phyloP scores from a whole-genome alignment of 2,888 invertebrate genomes.

The Quadroppia sp. region DNA sequence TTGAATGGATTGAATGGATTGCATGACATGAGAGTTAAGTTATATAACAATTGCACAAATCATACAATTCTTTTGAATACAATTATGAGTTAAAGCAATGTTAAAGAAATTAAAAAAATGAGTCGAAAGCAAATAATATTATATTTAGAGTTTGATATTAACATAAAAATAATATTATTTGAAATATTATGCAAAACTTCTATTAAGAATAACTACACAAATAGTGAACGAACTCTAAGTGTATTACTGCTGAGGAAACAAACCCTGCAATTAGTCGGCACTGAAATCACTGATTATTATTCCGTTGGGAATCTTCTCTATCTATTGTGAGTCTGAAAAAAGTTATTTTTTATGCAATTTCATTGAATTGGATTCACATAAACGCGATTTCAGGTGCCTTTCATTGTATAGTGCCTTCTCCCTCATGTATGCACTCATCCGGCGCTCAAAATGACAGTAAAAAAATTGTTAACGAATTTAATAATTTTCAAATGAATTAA shows the following conservation, averaged over 20 bases:
- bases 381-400: slow-evolving; percentile 21
- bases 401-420: background rate
- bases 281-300: slow-evolving; percentile 24
- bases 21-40: background rate
- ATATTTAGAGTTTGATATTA: background rate
- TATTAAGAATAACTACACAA: background rate
- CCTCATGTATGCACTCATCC: background rate
- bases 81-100: background rate
- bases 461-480: slow-evolving; percentile 17
- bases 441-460: background rate
- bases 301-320: slow-evolving; percentile 8
- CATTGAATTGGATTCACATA: slow-evolving; percentile 9
- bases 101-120: background rate
- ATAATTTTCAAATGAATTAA: slow-evolving; percentile 17
- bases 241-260: background rate
- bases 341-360: background rate
- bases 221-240: background rate
- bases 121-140: background rate
- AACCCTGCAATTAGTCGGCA: slow-evolving; percentile 29
- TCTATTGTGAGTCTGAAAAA: background rate
- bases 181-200: background rate
- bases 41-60: background rate
- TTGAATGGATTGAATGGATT: background rate
- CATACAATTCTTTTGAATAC: background rate
- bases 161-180: slow-evolving; percentile 8